Base-by-base conservation (phyloP, 2,113 vertebrate genomes). In the Prochilodus magdalenae region DNA sequence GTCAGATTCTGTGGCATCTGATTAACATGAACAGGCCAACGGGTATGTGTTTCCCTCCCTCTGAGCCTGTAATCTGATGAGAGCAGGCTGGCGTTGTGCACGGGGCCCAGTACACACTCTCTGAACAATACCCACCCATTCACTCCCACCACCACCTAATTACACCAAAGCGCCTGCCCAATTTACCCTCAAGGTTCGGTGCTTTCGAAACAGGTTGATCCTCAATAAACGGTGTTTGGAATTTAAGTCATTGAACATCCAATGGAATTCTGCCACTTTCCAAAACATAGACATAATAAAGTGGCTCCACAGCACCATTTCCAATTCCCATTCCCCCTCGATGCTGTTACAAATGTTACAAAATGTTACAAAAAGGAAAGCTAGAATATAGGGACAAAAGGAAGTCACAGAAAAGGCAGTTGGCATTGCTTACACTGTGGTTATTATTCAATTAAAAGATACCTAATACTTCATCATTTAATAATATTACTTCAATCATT, bases 1-100 rank as follows among this genome's bases (percentile, higher is more conserved):
- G 26, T 73, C 26, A 47, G 18, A 18, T 33, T 26, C 18, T 47
- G 26, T 75, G 76, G 69, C 51, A 4, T 59, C 33, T n/a, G 77
- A 79, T 84, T 33, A 79, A 60, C 67, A 79, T 62, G 72, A 63
- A 77, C 78, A 22, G 7, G 29, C 73, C 30, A n/a, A 66, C 55
- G 13, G 73, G 72, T 24, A 47, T 63, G 44, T 74, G 71, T 75
- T 44, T 70, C 18, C 10, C 69, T 57, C 44, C 26, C 24, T 59
- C 49, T 44, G 75, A 29, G 67, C 14, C 55, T 77, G n/a, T 49
- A 63, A 74, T 82, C 24, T 30, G 73, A 74, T 81, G 49, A 71
- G 29, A 73, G 14, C 40, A 11, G 29, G 36, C 29, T 79, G 69
- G 51, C 29, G 15, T 27, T 79, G 51, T 29, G 30, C 70, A 51